Percentiles rank a stretch among this genome's conserved stretches.
Conservation (phyloP, 35 echinoderm and acorn worm genomes). For the Chiridota heheva region DNA sequence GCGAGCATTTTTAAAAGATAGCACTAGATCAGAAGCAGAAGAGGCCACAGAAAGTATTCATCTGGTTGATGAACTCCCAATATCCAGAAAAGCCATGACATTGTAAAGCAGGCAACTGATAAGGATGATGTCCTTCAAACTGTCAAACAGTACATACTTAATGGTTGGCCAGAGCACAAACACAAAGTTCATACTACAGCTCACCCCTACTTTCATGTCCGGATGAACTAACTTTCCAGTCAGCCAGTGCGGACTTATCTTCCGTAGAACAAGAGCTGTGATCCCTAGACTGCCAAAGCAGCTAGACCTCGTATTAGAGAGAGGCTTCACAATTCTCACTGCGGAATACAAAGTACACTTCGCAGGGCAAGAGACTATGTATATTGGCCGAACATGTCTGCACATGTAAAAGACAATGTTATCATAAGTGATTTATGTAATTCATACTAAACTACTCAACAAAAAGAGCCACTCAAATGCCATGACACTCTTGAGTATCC, state of each 20-base stretch:
- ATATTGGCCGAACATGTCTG: constrained; percentile 69
- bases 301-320: constrained; percentile 12
- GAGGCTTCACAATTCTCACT: constrained; percentile 59
- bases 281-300: constrained; percentile 26
- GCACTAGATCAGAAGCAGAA: neutral
- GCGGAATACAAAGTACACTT: constrained; percentile 49
- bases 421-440: constrained; percentile 49
- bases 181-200: neutral
- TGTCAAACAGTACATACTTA: constrained; percentile 22
- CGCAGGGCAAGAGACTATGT: constrained; percentile 40
- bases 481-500: constrained; percentile 48
- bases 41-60: constrained; percentile 34
- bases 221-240: constrained; percentile 17
- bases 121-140: constrained; percentile 30
- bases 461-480: constrained; percentile 55
- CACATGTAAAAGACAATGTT: constrained; percentile 52
- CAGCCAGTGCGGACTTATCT: constrained; percentile 43
- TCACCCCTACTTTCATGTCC: constrained; percentile 11
- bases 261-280: too few relatives aligned
- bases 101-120: constrained; percentile 7
- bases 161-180: constrained; percentile 44
- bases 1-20: constrained; percentile 3
- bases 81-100: neutral
- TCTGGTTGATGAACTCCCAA: constrained; percentile 1
- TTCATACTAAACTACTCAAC: constrained; percentile 6